A percentile compares a stretch with the other conserved stretches of the same genome.
These are phyloP conservation scores for Stichopus horrens DNA, from an alignment of 53 echinoderm and acorn worm genomes.

Conservation along the genomic window DNA sequence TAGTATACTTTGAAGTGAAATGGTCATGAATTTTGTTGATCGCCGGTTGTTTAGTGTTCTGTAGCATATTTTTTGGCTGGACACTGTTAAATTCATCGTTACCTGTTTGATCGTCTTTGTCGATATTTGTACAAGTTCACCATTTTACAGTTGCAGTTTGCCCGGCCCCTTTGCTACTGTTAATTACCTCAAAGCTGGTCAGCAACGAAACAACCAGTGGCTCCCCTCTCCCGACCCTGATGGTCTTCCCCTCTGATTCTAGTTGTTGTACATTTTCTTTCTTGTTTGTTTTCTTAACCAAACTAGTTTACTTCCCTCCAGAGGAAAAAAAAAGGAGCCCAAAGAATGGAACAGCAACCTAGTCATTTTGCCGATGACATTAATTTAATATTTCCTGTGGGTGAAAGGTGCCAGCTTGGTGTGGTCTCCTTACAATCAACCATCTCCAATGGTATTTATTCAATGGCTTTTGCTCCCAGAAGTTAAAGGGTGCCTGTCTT, in stretches of 20 bases:
- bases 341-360: not conserved
- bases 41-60: no score
- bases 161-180: no score
- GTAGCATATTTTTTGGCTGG: no score
- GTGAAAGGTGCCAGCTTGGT: slow-evolving; percentile 25
- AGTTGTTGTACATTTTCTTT: not conserved
- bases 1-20: no score
- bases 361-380: not conserved
- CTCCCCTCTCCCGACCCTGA: not conserved
- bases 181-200: not conserved
- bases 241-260: not conserved
- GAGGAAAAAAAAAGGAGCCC: not conserved
- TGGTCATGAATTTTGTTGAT: no score
- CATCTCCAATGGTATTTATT: slow-evolving; percentile 25
- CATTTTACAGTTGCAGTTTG: no score
- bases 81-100: no score
- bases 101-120: no score
- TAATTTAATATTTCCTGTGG: slow-evolving; percentile 46
- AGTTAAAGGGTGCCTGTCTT: no score
- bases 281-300: slow-evolving; percentile 45
- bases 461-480: slow-evolving; percentile 21
- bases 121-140: no score
- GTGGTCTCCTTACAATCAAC: slow-evolving; percentile 31
- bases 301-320: slow-evolving; percentile 34
- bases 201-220: not conserved